Conservation (phyloP, 2,888 invertebrate species). For the Trilocha varians region DNA sequence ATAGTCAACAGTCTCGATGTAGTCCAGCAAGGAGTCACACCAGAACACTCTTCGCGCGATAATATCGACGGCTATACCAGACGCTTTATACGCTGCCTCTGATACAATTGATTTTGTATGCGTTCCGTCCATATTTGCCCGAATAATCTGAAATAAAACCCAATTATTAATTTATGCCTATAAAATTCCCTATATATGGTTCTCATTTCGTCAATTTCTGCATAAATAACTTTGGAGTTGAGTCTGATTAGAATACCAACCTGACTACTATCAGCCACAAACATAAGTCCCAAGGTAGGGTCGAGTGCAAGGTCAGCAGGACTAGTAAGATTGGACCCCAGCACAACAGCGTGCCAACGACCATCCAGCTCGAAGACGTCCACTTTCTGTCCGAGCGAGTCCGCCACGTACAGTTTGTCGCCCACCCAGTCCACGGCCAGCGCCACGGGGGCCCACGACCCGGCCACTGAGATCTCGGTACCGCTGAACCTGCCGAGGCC, state of each 20-base stretch:
- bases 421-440: slow-evolving; percentile 98
- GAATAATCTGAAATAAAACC: slow-evolving; percentile 67
- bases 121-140: slow-evolving; percentile 96
- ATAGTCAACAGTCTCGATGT: slow-evolving; percentile 97
- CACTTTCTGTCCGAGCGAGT: slow-evolving; percentile 91
- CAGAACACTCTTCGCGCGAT: slow-evolving; percentile 92
- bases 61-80: slow-evolving; percentile 93
- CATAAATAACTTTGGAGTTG: neutral
- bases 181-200: neutral
- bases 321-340: slow-evolving; percentile 91
- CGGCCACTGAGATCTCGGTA: slow-evolving; percentile 81
- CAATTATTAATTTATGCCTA: neutral
- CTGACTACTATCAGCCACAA: slow-evolving; percentile 88
- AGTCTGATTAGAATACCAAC: slow-evolving; percentile 31
- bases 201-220: neutral
- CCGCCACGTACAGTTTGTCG: slow-evolving; percentile 95
- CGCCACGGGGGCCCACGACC: slow-evolving; percentile 91
- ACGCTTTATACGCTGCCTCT: slow-evolving; percentile 94
- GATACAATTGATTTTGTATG: slow-evolving; percentile 87
- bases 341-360: slow-evolving; percentile 89
- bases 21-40: slow-evolving; percentile 96
- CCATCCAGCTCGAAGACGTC: slow-evolving; percentile 94
- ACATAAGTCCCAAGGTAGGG: slow-evolving; percentile 90
- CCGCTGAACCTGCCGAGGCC: slow-evolving; percentile 61
- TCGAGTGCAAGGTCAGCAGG: slow-evolving; percentile 95